These are phyloP conservation scores for Hippopotamyrus pictus DNA, from an alignment of 2,797 vertebrate genomes.

Conservation along the genomic window DNA sequence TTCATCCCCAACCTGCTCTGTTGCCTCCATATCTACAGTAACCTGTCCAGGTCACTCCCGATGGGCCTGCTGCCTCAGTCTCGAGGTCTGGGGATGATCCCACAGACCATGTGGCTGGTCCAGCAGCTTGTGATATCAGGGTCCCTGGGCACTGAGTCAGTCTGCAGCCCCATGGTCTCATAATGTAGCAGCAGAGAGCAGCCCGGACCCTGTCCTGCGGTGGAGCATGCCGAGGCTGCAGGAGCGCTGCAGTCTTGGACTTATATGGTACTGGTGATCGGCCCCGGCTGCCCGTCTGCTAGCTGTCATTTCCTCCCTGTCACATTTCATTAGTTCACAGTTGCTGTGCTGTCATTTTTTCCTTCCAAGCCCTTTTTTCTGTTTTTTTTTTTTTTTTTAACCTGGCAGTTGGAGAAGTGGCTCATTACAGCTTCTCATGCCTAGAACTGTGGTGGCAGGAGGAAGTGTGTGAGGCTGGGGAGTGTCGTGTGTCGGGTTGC, in stretches of 20 bases:
- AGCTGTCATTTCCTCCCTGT: constrained; percentile 56
- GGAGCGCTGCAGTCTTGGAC: constrained; percentile 39
- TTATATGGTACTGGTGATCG: constrained; percentile 56
- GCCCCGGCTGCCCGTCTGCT: constrained; percentile 44
- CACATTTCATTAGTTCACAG: constrained; percentile 48
- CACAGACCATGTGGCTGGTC: neutral
- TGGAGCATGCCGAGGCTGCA: constrained; percentile 21
- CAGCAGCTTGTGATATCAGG: neutral
- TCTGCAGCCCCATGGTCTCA: neutral
- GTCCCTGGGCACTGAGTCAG: neutral
- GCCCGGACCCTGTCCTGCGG: neutral
- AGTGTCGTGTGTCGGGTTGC: constrained; percentile 11
- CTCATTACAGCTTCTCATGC: constrained; percentile 35
- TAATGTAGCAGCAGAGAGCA: neutral
- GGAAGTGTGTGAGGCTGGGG: neutral
- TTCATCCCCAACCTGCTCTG: neutral
- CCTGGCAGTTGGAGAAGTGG: constrained; percentile 40
- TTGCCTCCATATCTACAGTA: neutral
- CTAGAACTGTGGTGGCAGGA: constrained; percentile 12
- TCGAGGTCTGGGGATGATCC: neutral
- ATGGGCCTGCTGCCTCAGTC: neutral
- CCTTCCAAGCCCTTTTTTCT: constrained; percentile 33
- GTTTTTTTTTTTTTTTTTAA: constrained; percentile 38
- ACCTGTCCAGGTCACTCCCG: neutral
- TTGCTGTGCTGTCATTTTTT: constrained; percentile 44